Base-by-base conservation (phyloP, 2,888 invertebrate species). In the Chalcis sispes region DNA sequence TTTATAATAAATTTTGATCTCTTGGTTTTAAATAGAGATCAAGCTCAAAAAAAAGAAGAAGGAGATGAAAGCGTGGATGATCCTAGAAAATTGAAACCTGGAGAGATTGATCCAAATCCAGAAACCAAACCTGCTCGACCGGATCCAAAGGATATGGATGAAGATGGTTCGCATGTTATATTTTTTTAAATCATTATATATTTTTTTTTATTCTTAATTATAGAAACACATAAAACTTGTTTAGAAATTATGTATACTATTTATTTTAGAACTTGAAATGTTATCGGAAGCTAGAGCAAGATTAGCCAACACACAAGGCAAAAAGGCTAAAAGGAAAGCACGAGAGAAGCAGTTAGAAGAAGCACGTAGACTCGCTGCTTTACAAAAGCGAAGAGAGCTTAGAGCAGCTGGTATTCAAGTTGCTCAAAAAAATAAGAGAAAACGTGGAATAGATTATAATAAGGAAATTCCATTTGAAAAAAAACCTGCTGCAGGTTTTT, bases 131-230 rank as follows among this genome's bases (percentile, higher is more conserved):
- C 99, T 2, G 99, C 99, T 0, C 91, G 99, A 65, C 99, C 99
- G 0, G 99, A 99, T 90, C 99, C 99, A 1, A 97, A 99, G 84
- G 99, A 99, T 87, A 99, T 99, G 99, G 99, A 99, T 89, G 99
- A 99, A 93, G 99, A 99, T 92, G 98, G 96, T 96, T 89, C 50
- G 52, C 52, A 46, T 23, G 15, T 59, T 70, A 40, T 64, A 29
- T 32, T 20, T 36, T 23, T 5, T 25, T 13, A n/a, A 46, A 18
- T 29, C 27, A 54, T 54, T 54, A 25, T 23, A 58, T n/a, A 61
- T 42, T 42, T 8, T 48, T 59, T 54, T n/a, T 18, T n/a, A 46
- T n/a, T 18, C n/a, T n/a, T 46, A 58, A 48, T 42, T 56, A 54
- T 73, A 8, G 36, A 32, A 52, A 50, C 50, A 48, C n/a, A n/a